Percentiles rank a stretch among this genome's conserved stretches.
Conservation (phyloP, 2,888 invertebrate genomes). For the Melitaea athalia region DNA sequence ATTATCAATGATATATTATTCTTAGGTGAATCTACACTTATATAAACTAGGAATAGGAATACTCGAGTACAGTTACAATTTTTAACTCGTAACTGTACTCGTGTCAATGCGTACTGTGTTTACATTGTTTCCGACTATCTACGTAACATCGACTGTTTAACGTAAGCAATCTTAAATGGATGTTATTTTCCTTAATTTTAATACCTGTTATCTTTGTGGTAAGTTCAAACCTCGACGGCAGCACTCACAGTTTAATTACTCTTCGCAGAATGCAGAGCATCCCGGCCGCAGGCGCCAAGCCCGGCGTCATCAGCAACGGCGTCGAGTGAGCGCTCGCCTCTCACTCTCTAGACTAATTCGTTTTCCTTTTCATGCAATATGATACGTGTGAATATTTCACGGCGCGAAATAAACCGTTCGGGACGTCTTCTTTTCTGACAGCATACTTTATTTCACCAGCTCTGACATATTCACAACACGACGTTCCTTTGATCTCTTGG, state of each 20-base stretch:
- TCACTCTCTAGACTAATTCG: slow-evolving; percentile 17
- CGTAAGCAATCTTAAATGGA: too few species aligned
- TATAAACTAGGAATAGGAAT: too few species aligned
- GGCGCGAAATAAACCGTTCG: slow-evolving; percentile 68
- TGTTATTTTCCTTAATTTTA: too few species aligned
- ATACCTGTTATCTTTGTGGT: too few species aligned
- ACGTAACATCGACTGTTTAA: too few species aligned
- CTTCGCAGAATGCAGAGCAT: slow-evolving; percentile 50
- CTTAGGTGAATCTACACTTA: too few species aligned
- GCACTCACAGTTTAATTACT: not conserved
- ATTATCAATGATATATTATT: too few species aligned
- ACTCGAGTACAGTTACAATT: too few species aligned
- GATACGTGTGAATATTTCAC: slow-evolving; percentile 71
- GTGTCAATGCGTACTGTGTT: too few species aligned
- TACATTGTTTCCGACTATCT: too few species aligned
- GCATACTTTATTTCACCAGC: slow-evolving; percentile 52
- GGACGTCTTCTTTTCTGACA: slow-evolving; percentile 52
- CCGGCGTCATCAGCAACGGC: slow-evolving; percentile 61
- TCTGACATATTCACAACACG: slow-evolving; percentile 73
- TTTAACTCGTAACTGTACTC: too few species aligned
- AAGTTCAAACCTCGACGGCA: too few species aligned
- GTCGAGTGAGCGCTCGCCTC: slow-evolving; percentile 54
- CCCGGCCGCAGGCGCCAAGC: slow-evolving; percentile 49
- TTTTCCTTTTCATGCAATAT: slow-evolving; percentile 57
- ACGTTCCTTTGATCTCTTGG: slow-evolving; percentile 69